These are phyloP conservation scores for Pluvianellus socialis DNA, from an alignment of 2,113 vertebrate species.

Conservation along the genomic window DNA sequence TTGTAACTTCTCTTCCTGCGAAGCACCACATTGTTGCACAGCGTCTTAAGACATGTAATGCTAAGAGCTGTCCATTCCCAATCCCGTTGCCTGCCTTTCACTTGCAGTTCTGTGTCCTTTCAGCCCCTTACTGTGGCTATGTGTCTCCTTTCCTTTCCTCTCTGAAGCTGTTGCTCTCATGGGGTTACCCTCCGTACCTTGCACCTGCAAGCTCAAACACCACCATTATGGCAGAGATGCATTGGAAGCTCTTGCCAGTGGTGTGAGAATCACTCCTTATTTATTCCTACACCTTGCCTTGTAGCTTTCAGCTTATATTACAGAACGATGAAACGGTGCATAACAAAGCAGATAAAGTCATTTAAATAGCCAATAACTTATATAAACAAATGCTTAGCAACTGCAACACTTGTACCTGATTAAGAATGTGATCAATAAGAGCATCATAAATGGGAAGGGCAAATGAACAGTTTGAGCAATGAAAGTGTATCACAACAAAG, in stretches of 20 bases:
- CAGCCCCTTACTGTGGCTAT: background rate
- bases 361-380: background rate
- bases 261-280: background rate
- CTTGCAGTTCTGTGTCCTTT: background rate
- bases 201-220: background rate
- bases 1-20: background rate
- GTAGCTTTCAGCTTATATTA: background rate
- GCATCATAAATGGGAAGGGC: background rate
- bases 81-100: background rate
- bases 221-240: background rate
- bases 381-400: background rate
- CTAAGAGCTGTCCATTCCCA: background rate
- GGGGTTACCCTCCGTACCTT: background rate
- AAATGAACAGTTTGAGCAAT: background rate
- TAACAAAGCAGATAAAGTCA: background rate
- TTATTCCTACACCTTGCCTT: background rate
- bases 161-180: background rate
- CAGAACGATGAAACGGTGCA: background rate
- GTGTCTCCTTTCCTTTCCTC: background rate
- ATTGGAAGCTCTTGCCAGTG: background rate
- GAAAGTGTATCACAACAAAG: background rate
- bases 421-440: background rate
- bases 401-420: background rate
- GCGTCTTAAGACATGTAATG: background rate
- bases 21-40: background rate